Evolutionary conservation across 2,888 invertebrate species (phyloP).

Genomic region (Patella ulyssiponensis): DNA sequence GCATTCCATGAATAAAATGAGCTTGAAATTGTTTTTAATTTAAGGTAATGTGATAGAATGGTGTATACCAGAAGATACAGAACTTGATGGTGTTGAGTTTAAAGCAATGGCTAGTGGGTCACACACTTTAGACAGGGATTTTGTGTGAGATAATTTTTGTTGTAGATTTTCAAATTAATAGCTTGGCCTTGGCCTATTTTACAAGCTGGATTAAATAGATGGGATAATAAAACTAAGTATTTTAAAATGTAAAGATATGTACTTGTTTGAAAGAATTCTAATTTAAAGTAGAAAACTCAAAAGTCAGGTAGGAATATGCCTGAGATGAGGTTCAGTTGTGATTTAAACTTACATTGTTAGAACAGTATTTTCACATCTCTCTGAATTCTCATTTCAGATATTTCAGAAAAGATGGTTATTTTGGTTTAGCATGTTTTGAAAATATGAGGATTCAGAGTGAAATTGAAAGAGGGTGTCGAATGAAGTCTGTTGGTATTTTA

Average conservation of each 20-base stretch:
- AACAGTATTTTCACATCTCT: not conserved
- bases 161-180: not conserved
- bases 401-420: constrained; percentile 70
- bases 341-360: too few relatives aligned
- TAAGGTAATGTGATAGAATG: constrained; percentile 73
- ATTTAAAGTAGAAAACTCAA: too few relatives aligned
- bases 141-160: constrained; percentile 69
- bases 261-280: not conserved
- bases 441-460: constrained; percentile 72
- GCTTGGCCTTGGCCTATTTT: too few relatives aligned
- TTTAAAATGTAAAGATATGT: constrained; percentile 5
- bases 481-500: constrained; percentile 73
- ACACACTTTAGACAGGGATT: constrained; percentile 71
- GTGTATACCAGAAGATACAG: constrained; percentile 71
- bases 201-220: not conserved
- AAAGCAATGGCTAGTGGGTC: constrained; percentile 74
- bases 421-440: constrained; percentile 73
- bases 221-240: not conserved
- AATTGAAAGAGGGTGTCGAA: constrained; percentile 72
- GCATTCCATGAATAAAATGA: too few relatives aligned
- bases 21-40: not conserved
- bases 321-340: too few relatives aligned
- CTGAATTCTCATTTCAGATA: constrained; percentile 61
- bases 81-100: constrained; percentile 73
- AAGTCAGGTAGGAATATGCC: too few relatives aligned